These are phyloP conservation scores for Lasioglossum figueresi DNA, from an alignment of 2,888 invertebrate genomes.

Conservation along the genomic window DNA sequence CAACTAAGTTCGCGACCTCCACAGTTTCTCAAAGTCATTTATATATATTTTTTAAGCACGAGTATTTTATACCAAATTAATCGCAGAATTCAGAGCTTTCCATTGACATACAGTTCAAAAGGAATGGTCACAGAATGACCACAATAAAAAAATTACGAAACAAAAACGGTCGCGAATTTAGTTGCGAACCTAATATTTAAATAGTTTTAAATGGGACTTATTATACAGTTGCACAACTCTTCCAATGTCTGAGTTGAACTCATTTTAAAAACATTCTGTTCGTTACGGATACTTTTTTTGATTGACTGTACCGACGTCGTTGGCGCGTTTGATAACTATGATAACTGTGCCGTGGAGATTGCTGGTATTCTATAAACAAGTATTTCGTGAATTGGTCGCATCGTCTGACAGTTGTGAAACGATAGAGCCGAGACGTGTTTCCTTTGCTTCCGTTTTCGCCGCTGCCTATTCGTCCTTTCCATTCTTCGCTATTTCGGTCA, in stretches of 20 bases:
- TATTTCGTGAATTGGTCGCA: constrained; percentile 40
- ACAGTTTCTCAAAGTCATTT: too few relatives aligned
- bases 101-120: too few relatives aligned
- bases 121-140: too few relatives aligned
- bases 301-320: not conserved
- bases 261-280: not conserved
- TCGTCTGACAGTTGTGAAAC: constrained; percentile 26
- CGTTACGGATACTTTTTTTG: not conserved
- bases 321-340: constrained; percentile 51
- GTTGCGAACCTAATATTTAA: too few relatives aligned
- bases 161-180: too few relatives aligned
- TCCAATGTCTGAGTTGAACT: not conserved
- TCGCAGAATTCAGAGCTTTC: too few relatives aligned
- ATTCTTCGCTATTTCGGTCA: constrained; percentile 24
- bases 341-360: constrained; percentile 47
- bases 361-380: constrained; percentile 57
- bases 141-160: too few relatives aligned
- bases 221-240: not conserved
- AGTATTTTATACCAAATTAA: too few relatives aligned
- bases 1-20: too few relatives aligned
- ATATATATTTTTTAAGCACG: too few relatives aligned
- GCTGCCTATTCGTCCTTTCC: not conserved
- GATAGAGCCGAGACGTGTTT: constrained; percentile 18
- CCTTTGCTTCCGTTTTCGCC: constrained; percentile 20
- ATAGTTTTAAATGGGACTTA: not conserved